Base-by-base conservation (phyloP, 2,113 vertebrate species). In the Taurulus bubalis region DNA sequence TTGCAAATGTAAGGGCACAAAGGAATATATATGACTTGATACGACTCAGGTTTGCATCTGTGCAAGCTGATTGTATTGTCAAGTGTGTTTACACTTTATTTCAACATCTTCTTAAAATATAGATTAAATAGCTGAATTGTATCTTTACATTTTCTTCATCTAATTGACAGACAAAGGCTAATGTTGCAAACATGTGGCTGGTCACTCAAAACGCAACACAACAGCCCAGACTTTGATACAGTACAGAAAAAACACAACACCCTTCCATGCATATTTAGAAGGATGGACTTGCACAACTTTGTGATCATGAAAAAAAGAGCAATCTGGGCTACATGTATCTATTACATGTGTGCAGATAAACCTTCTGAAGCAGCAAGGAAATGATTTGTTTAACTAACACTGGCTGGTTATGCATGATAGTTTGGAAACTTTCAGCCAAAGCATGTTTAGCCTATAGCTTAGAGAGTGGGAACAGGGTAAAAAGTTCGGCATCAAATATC, bases 281-380 rank as follows among this genome's bases (percentile, higher is more conserved):
- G 20, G 18, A 34, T n/a, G n/a, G n/a, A n/a, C n/a, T n/a, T n/a
- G n/a, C n/a, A n/a, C n/a, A n/a, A n/a, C n/a, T n/a, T n/a, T n/a
- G n/a, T n/a, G n/a, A n/a, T n/a, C n/a, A n/a, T n/a, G n/a, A n/a
- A n/a, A n/a, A n/a, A n/a, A n/a, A n/a, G n/a, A n/a, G n/a, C n/a
- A n/a, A n/a, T n/a, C n/a, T n/a, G n/a, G n/a, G n/a, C n/a, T n/a
- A n/a, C n/a, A n/a, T n/a, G n/a, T n/a, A n/a, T 20, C 28, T 30
- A 6, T 18, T 32, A 60, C 10, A 34, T n/a, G n/a, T 36, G 30
- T 36, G 30, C 14, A 68, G 66, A 79, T 47, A 56, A 55, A 60
- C 67, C 34, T 30, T 75, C 62, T 47, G n/a, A 68, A 77, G 24
- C 16, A 58, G 32, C 26, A 3, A 66, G 40, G 3, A 59, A 47